These are phyloP conservation scores for Taurulus bubalis DNA, from an alignment of 2,113 vertebrate genomes.

Conservation along the genomic window DNA sequence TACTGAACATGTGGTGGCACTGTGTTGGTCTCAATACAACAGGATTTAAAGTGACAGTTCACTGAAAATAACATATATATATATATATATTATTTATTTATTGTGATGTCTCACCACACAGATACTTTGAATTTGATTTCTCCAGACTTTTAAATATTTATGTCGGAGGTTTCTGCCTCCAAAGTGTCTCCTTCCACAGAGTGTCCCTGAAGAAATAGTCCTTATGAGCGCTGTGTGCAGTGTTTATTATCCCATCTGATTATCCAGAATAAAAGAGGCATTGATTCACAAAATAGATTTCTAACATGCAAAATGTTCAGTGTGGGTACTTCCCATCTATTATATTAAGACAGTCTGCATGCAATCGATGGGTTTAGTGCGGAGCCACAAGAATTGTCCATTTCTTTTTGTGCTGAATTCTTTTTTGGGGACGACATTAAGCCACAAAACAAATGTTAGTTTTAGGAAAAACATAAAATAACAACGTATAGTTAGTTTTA, in stretches of 20 bases:
- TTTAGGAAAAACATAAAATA: too few species aligned
- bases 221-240: neutral
- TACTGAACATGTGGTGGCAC: neutral
- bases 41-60: neutral
- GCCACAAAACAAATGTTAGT: too few species aligned
- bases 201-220: neutral
- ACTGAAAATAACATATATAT: neutral
- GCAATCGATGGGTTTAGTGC: too few species aligned
- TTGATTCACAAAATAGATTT: neutral
- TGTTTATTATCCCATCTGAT: neutral
- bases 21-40: neutral
- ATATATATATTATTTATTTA: neutral
- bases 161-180: neutral
- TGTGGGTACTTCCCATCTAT: neutral
- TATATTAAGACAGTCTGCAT: too few species aligned
- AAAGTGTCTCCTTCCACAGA: neutral
- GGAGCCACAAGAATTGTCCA: too few species aligned
- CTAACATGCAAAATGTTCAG: neutral
- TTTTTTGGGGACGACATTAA: too few species aligned
- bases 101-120: neutral
- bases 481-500: too few species aligned
- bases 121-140: neutral
- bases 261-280: neutral
- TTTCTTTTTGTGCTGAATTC: too few species aligned
- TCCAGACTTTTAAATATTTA: neutral